These are phyloP conservation scores for Thomomys bottae DNA, from an alignment of 2,113 vertebrate species.

Conservation along the genomic window DNA sequence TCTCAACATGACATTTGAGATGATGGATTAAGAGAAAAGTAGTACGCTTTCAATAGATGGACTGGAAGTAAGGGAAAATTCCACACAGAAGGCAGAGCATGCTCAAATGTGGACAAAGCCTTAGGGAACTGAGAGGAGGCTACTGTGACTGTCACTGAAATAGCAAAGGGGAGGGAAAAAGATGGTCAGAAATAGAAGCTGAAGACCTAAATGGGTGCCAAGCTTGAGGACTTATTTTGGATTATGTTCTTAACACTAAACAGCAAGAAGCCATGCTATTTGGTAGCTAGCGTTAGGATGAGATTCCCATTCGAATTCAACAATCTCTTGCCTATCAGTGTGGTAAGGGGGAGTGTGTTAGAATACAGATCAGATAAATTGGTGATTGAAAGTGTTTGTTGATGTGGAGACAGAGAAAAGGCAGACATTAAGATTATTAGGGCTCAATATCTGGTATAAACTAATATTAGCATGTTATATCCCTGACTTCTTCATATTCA, in stretches of 20 bases:
- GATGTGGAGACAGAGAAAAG: neutral
- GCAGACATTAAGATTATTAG: neutral
- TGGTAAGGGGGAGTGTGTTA: neutral
- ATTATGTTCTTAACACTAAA: neutral
- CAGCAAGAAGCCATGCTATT: neutral
- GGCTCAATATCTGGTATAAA: neutral
- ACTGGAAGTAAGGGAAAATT: neutral
- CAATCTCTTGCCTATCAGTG: neutral
- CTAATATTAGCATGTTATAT: neutral
- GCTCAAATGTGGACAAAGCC: neutral
- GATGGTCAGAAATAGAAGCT: accelerated
- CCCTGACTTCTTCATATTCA: neutral
- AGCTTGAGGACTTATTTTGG: neutral
- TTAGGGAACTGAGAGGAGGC: neutral
- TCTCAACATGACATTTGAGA: neutral
- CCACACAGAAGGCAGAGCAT: neutral
- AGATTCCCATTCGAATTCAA: neutral
- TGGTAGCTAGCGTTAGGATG: neutral
- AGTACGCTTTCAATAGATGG: neutral
- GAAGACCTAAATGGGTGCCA: neutral
- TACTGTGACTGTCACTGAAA: neutral
- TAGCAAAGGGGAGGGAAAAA: neutral
- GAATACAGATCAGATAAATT: neutral
- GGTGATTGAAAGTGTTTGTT: neutral
- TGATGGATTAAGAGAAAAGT: neutral